Evolutionary conservation across 2,797 vertebrate genomes (phyloP).

Genomic region (Columba guinea): DNA sequence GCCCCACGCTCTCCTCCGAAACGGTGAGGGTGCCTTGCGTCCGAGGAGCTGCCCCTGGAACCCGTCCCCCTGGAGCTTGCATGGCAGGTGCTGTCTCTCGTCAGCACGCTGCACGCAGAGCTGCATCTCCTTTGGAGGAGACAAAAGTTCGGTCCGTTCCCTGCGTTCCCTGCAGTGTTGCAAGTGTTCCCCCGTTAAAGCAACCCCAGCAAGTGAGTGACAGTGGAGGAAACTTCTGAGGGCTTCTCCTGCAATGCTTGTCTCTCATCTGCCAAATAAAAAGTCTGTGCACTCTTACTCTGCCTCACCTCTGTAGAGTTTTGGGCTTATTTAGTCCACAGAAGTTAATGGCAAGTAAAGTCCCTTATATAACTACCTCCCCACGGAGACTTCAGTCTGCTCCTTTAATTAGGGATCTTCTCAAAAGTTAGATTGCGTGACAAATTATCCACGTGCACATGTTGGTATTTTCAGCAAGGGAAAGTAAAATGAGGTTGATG

Average conservation of each 20-base stretch:
- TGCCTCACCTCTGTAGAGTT: background rate
- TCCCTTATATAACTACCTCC: constrained; percentile 28
- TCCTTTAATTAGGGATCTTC: constrained; percentile 47
- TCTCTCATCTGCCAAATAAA: background rate
- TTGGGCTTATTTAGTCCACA: background rate
- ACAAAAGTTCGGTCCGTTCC: fast-evolving
- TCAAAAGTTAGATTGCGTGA: constrained; percentile 24
- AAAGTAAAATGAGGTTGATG: background rate
- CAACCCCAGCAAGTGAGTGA: background rate
- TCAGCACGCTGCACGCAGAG: fast-evolving
- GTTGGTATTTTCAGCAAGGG: background rate
- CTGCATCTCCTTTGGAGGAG: fast-evolving
- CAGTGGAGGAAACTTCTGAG: background rate
- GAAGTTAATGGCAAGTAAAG: constrained; percentile 16
- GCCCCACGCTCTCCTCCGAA: fast-evolving
- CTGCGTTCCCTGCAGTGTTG: fast-evolving
- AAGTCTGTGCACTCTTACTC: fast-evolving
- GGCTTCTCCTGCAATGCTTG: background rate
- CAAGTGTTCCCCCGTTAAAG: background rate
- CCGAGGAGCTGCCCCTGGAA: fast-evolving
- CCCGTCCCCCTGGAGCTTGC: background rate
- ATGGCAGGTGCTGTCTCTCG: fast-evolving
- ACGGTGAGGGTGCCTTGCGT: background rate
- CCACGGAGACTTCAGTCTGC: background rate
- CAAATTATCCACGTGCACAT: background rate